Base-by-base conservation (phyloP, 1,140 invertebrate species). In the Achatina immaculata region DNA sequence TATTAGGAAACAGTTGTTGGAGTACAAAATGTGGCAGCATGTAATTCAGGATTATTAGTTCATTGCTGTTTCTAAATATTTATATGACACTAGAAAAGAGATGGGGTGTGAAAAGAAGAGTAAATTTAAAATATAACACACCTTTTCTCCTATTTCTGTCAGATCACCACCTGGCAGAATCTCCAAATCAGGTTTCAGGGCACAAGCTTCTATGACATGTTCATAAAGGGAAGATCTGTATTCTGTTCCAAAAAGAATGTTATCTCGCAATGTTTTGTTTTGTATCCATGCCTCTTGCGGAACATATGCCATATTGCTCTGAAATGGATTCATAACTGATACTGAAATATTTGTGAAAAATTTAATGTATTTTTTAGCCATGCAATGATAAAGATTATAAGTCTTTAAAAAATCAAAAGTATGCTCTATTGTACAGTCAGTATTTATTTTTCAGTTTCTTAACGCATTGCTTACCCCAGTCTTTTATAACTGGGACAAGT, bases 141-240 rank as follows among this genome's bases (percentile, higher is more conserved):
- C 86, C 82, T 83, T 88, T 76, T 88, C 86, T 75, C 86, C 86
- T 55, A 88, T 87, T 73, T 88, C 92, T 6, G 94, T 95, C 65
- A 93, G 89, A 86, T 95, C 95, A 0, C 94, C 94, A 73, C 93
- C 89, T 0, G 93, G 91, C 19, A 95, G 86, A 65, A 94, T 91
- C 19, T 94, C 92, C 77, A 96, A 87, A 89, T 96, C 95, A 9
- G 93, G 92, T 83, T 94, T 92, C n/a, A 96, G 87, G 89, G 90
- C 80, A 91, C 92, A 88, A 86, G 92, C 88, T 90, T 94, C 92
- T 86, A 92, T 92, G 34, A 90, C 87, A 58, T 86, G 86, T 1
- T 89, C 80, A 82, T 92, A 92, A 21, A 85, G n/a, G 48, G 74
- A 48, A 36, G 85, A 66, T 77, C 93, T 92, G 78, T 87, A 92